Evolutionary conservation across 2,888 invertebrate species (phyloP).

Genomic region (Cantharis rufa): DNA sequence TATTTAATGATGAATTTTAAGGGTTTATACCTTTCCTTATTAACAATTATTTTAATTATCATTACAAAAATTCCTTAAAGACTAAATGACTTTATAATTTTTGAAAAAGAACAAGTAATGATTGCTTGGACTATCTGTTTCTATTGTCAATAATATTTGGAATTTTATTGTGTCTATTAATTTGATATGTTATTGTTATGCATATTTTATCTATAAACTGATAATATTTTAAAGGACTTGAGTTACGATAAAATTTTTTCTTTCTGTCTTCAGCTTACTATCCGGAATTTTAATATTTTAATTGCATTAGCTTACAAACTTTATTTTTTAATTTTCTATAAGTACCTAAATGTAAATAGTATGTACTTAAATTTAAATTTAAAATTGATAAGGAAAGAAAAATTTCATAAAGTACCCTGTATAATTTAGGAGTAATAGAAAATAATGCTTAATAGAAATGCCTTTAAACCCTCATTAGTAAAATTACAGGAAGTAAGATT

Average conservation of each 20-base stretch:
- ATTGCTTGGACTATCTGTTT: not conserved
- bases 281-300: not conserved
- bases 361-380: too few species aligned
- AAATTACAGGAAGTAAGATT: not conserved
- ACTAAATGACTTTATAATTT: not conserved
- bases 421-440: not conserved
- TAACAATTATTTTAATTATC: not conserved
- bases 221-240: not conserved
- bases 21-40: not conserved
- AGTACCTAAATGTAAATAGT: too few species aligned
- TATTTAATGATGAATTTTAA: not conserved
- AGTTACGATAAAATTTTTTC: not conserved
- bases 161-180: not conserved
- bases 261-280: not conserved
- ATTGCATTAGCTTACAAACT: not conserved
- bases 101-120: not conserved
- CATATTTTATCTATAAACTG: not conserved
- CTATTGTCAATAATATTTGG: not conserved
- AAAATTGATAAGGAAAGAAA: too few species aligned
- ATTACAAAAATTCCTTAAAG: not conserved
- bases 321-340: not conserved
- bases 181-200: not conserved
- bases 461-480: not conserved
- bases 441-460: not conserved
- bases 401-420: not conserved